Percentiles rank a stretch among this genome's conserved stretches.
phyloP scores from a whole-genome alignment of 2,797 vertebrate genomes.

The Neosilurus hyrtlii region DNA sequence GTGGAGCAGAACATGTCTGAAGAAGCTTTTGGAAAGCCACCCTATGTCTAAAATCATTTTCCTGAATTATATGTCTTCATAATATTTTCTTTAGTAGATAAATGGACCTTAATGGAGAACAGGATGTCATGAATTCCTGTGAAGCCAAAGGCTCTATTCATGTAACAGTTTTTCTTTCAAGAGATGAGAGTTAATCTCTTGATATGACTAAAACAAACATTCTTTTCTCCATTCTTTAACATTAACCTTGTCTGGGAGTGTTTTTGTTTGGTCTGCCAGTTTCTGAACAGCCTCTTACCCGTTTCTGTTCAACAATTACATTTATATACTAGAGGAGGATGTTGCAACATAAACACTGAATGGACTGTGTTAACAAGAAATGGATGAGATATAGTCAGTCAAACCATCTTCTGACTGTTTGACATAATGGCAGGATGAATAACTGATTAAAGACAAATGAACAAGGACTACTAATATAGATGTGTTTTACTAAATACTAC shows the following conservation, averaged over 20 bases:
- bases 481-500: conserved; percentile 18
- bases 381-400: conserved; percentile 18
- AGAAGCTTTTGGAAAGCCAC: conserved; percentile 9
- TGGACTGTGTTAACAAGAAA: conserved; percentile 19
- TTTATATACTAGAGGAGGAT: conserved; percentile 35
- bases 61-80: conserved; percentile 49
- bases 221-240: conserved; percentile 49
- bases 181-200: conserved; percentile 55
- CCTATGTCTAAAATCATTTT: conserved; percentile 38
- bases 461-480: conserved; percentile 21
- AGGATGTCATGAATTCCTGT: conserved; percentile 55
- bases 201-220: conserved; percentile 57
- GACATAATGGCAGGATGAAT: conserved; percentile 18
- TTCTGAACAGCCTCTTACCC: conserved; percentile 47
- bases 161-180: conserved; percentile 48
- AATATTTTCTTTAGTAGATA: conserved; percentile 57
- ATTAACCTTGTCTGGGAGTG: conserved; percentile 50
- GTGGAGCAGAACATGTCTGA: conserved; percentile 42
- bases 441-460: conserved; percentile 23
- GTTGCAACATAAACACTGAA: conserved; percentile 37
- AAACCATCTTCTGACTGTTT: conserved; percentile 21
- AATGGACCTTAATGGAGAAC: conserved; percentile 54
- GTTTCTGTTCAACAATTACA: conserved; percentile 32
- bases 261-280: conserved; percentile 59
- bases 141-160: conserved; percentile 51